Conservation (phyloP, 2,888 invertebrate genomes). For the Drosophila formosana region DNA sequence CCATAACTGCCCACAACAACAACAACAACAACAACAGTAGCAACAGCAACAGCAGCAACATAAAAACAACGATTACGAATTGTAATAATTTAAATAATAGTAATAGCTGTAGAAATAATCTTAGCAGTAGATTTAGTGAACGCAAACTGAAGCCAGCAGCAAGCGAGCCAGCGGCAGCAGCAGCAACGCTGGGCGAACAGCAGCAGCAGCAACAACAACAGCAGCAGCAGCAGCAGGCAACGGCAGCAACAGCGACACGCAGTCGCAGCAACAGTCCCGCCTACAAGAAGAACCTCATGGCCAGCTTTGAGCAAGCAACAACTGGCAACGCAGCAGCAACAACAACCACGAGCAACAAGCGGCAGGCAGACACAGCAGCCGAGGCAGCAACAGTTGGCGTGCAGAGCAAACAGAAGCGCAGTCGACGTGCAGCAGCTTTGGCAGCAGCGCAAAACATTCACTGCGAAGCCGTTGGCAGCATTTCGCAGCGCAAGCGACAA, state of each 20-base stretch:
- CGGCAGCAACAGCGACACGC: slow-evolving; percentile 33
- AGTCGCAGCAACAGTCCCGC: slow-evolving; percentile 67
- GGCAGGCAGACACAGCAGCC: slow-evolving; percentile 12
- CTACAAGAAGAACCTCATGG: slow-evolving; percentile 83
- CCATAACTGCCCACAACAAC: slow-evolving; percentile 45
- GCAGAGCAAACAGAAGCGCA: slow-evolving; percentile 63
- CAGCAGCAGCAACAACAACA: slow-evolving; percentile 40
- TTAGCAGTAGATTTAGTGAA: slow-evolving; percentile 72
- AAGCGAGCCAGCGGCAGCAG: slow-evolving; percentile 54
- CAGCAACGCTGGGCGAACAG: slow-evolving; percentile 35
- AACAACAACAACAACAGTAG: slow-evolving; percentile 40
- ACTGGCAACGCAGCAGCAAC: slow-evolving; percentile 21
- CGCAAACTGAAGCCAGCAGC: slow-evolving; percentile 58
- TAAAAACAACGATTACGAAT: slow-evolving; percentile 77
- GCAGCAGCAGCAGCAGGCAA: slow-evolving; percentile 48
- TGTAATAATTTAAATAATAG: slow-evolving; percentile 80
- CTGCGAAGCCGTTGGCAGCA: slow-evolving; percentile 60
- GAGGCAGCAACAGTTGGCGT: slow-evolving; percentile 14
- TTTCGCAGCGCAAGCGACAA: slow-evolving; percentile 65
- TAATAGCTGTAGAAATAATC: slow-evolving; percentile 69
- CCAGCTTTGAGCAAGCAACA: slow-evolving; percentile 77
- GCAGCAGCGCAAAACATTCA: slow-evolving; percentile 72
- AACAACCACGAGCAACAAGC: slow-evolving; percentile 25
- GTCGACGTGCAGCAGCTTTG: slow-evolving; percentile 71
- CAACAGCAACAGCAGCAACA: slow-evolving; percentile 47